Evolutionary conservation across 2,888 invertebrate genomes (phyloP), one percentile per base, ranked within the genome.

Genomic region (Pammene aurita): DNA sequence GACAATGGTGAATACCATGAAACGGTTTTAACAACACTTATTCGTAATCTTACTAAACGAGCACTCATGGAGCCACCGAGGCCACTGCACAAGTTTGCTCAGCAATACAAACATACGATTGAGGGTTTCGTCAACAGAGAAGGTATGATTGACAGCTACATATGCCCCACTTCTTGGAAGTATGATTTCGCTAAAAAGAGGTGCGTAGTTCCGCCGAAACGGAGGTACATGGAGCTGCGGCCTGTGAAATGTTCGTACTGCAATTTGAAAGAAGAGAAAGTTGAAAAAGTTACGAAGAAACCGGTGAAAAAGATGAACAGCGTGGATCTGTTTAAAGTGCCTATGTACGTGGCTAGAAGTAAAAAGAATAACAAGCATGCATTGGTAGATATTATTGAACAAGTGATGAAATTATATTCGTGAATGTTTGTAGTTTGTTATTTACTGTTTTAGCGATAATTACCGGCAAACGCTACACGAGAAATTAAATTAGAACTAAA

Each of bases 311-410:
- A 9, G 42, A 26, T 9, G 2, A 14, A 41, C 0, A 16, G 1
- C 5, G 41, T 62, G 18, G 62, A 62, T 18, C 26, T 62, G n/a
- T 62, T 62, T 41, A n/a, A 52, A 38, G 41, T 62, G 7, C 62
- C 62, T 2, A 5, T 41, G 41, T 62, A 62, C 16, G n/a, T 52
- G 16, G 50, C 62, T 14, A 41, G 50, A 6, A 13, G 18, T 13
- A 52, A 62, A 1, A 52, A n/a, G 2, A 41, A 2, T 6, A 10
- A 48, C 1, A 62, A n/a, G 9, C 7, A 41, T 0, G 50, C 62
- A 9, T 9, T 52, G 5, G 41, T 7, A 0, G 18, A 52, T 13
- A 16, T 62, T n/a, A 62, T 62, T 26, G 10, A 62, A 2, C 50
- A 52, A 11, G 18, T 62, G 13, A 13, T 62, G 50, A 52, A 41